Base-by-base conservation (phyloP, 2,797 vertebrate species). In the Molossus alvarezi region DNA sequence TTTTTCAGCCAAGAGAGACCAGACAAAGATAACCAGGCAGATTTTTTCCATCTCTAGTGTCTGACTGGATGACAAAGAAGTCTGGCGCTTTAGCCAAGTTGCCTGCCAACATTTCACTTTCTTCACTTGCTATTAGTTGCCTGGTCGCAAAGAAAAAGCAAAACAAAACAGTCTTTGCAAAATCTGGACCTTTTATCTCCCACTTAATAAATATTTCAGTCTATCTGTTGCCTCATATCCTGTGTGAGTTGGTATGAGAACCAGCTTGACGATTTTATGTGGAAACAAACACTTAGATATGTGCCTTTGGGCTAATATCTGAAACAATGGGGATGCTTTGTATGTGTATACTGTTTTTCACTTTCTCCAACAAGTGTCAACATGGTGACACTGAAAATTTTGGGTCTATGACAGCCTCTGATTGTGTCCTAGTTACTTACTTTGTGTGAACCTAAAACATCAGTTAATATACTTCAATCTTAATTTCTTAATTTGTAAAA, bases 171-270 rank as follows among this genome's bases (percentile, higher is more conserved):
- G 80, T 87, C 88, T 91, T 94, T 5, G 67, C 33, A 93, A 95
- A 94, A 80, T 65, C 21, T 90, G 80, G 71, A 75, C 8, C 23
- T 92, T 95, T 92, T 64, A 60, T 25, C 51, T 64, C 8, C 85
- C 67, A 91, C 88, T 88, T 95, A 92, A 95, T 92, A 97, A 96
- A 96, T 96, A 95, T 86, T 94, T 89, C 60, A 71, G 48, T 92
- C 87, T 87, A 9, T 93, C 65, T 77, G n/a, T 96, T 94, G 89
- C 75, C 51, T 96, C 67, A 95, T 1, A 76, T 95, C 86, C 86
- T 95, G 57, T 73, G 65, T 64, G 53, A 80, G 57, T 84, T 72
- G 88, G 81, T 95, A 75, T 58, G 14, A 92, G 75, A 96, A 91
- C 57, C 57, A 67, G 62, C n/a, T 82, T 58, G 92, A 51, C 67